Base-by-base conservation (phyloP, 2,113 vertebrate species). In the Caranx melampygus region DNA sequence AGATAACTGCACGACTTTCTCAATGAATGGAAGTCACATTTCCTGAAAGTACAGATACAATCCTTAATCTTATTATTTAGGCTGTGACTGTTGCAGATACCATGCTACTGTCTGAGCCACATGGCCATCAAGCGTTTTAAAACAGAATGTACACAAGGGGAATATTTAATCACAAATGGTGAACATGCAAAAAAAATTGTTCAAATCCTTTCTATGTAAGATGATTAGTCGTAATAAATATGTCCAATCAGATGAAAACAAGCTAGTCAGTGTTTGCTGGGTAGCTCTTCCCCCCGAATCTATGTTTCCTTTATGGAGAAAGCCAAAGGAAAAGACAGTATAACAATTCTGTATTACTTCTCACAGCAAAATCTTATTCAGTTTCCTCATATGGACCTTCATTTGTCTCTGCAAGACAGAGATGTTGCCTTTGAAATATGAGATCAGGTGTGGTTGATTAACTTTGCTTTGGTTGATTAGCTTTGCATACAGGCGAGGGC, bases 381-480 rank as follows among this genome's bases (percentile, higher is more conserved):
- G 0, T 54, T 5, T 26, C 68, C 40, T 47, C 9, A 59, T 18
- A 26, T 6, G 20, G 35, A 35, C 7, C 1, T 12, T n/a, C 4
- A 11, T 72, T 65, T 66, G 58, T 21, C 34, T 51, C 20, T 63
- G 33, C 21, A 31, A 70, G 45, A 33, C 11, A 66, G 52, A 66
- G 34, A 7, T 13, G 57, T 80, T 44, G 54, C 67, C 62, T 64
- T 57, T 81, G 31, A 40, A 61, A 65, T 52, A 16, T 33, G 21
- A 65, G 20, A 35, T 78, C 21, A 15, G 6, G 34, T 68, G 45
- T 26, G 37, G 20, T n/a, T 35, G 37, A 67, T 71, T 75, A 34
- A 40, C 55, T 69, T 61, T 35, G 67, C 3, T 75, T 57, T 57
- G 69, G 62, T 40, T 64, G 67, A 83, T 72, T 78, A 47, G 58